These are phyloP conservation scores for Trichonephila clavata DNA, from an alignment of 1,140 invertebrate species.

Conservation along the genomic window DNA sequence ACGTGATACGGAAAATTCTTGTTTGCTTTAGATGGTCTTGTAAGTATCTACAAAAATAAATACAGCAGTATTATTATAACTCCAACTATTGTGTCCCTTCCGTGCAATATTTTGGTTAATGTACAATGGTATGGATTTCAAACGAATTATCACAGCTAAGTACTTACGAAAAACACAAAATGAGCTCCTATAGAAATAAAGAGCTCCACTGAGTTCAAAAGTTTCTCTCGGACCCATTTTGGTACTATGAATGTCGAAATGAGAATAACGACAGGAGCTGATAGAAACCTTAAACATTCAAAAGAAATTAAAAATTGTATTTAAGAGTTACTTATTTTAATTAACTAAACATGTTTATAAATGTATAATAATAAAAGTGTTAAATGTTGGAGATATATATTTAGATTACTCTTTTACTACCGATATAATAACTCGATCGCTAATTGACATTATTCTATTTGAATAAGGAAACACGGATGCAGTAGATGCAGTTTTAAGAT, in stretches of 20 bases:
- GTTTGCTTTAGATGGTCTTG: slow-evolving; percentile 89
- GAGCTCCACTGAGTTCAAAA: slow-evolving; percentile 89
- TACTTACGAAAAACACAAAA: slow-evolving; percentile 88
- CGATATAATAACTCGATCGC: too few relatives aligned
- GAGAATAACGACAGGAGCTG: slow-evolving; percentile 89
- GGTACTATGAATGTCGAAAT: slow-evolving; percentile 91
- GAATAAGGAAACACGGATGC: too few relatives aligned
- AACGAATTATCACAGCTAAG: not conserved
- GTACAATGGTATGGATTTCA: not conserved
- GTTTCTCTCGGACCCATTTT: slow-evolving; percentile 94
- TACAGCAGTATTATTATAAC: too few relatives aligned
- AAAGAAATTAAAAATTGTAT: too few relatives aligned
- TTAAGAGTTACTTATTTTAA: too few relatives aligned
- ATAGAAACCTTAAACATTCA: slow-evolving; percentile 84
- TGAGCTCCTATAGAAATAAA: slow-evolving; percentile 90
- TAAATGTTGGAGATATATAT: too few relatives aligned
- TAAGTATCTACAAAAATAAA: slow-evolving; percentile 85
- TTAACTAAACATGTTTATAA: too few relatives aligned
- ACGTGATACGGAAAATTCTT: slow-evolving; percentile 94
- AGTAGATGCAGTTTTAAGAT: too few relatives aligned
- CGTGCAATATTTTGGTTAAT: not conserved
- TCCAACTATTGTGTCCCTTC: too few relatives aligned
- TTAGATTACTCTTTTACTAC: too few relatives aligned
- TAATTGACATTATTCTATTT: too few relatives aligned
- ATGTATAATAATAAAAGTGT: too few relatives aligned